Conservation (phyloP, 2,888 invertebrate species). For the Drosophila siamana region DNA sequence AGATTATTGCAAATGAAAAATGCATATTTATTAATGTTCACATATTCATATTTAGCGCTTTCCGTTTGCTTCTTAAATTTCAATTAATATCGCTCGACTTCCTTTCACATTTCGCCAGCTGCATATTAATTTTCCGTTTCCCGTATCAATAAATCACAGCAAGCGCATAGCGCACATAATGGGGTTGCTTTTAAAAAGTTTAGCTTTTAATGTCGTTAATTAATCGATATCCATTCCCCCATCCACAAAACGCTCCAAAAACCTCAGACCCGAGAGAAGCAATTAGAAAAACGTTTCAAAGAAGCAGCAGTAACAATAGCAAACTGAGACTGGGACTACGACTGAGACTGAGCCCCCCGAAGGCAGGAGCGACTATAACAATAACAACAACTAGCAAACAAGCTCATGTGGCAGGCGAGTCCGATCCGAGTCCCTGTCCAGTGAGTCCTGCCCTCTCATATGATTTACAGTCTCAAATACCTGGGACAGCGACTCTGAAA, state of each 20-base stretch:
- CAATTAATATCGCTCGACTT: background rate
- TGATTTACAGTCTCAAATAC: conserved; percentile 71
- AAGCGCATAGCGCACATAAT: conserved; percentile 10
- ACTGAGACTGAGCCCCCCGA: background rate
- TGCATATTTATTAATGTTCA: background rate
- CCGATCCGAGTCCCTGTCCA: conserved; percentile 4
- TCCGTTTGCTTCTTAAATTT: background rate
- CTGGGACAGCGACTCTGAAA: conserved; percentile 44
- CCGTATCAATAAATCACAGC: conserved; percentile 58
- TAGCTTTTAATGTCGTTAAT: conserved; percentile 76
- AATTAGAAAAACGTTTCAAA: conserved; percentile 63
- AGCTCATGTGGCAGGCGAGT: conserved; percentile 28
- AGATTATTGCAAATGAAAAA: background rate
- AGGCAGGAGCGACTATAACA: conserved; percentile 2
- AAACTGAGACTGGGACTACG: conserved; percentile 5
- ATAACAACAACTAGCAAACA: conserved; percentile 12
- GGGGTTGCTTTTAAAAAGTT: conserved; percentile 44
- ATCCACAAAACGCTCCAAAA: conserved; percentile 3
- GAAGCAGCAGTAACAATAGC: conserved; percentile 20
- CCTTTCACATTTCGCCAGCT: background rate
- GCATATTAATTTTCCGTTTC: conserved; percentile 54
- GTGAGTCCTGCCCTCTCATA: conserved; percentile 25
- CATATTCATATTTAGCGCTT: conserved; percentile 3
- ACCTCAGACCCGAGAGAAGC: conserved; percentile 60
- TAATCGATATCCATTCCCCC: conserved; percentile 62